Conservation (phyloP, 2,888 invertebrate genomes). For the Hemaris fuciformis region DNA sequence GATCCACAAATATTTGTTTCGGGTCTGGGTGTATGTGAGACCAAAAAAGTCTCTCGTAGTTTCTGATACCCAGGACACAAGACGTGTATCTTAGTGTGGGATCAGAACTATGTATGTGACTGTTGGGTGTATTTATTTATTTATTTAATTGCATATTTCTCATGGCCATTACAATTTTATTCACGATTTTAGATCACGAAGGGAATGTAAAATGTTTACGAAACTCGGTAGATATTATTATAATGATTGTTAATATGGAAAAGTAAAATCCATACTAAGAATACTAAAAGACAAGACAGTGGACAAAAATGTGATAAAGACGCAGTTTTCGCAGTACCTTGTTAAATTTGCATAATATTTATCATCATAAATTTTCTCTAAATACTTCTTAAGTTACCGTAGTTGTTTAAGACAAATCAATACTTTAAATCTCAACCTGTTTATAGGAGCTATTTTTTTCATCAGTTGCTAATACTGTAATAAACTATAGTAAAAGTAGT, state of each 20-base stretch:
- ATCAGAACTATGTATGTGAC: too few species aligned
- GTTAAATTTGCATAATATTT: constrained; percentile 4
- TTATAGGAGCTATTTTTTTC: not conserved
- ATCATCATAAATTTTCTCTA: not conserved
- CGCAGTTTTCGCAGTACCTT: not conserved
- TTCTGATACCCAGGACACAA: too few species aligned
- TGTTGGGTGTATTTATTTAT: too few species aligned
- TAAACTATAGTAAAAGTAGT: too few species aligned
- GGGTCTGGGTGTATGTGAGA: too few species aligned
- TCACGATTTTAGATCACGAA: too few species aligned
- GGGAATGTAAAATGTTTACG: not conserved
- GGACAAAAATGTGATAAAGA: not conserved
- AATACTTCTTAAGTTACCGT: constrained; percentile 6
- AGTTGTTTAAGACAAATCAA: not conserved
- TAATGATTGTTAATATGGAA: not conserved
- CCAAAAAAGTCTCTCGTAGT: too few species aligned
- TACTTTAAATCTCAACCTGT: not conserved
- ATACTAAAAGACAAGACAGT: not conserved
- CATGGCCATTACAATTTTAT: too few species aligned
- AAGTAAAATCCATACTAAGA: constrained; percentile 12
- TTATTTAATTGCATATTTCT: too few species aligned
- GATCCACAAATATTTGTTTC: too few species aligned
- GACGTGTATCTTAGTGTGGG: too few species aligned
- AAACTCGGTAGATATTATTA: not conserved
- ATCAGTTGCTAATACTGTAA: not conserved